Conservation (phyloP, 2,113 vertebrate species). For the Antechinus flavipes region DNA sequence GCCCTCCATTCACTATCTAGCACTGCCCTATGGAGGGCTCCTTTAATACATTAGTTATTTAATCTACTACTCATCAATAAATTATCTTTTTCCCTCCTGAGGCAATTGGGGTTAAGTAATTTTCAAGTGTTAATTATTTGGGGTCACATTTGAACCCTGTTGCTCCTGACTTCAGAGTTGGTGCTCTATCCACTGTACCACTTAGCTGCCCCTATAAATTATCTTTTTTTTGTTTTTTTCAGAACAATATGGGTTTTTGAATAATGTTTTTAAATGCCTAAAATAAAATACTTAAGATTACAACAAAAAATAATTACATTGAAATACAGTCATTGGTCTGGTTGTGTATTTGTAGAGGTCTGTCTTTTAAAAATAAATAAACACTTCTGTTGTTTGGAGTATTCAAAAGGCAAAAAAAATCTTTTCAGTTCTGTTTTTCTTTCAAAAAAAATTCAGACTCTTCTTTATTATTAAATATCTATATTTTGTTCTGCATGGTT, state of each 20-base stretch:
- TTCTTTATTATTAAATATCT: neutral
- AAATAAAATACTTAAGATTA: neutral
- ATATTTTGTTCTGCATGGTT: neutral
- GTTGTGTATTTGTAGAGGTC: neutral
- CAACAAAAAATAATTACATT: neutral
- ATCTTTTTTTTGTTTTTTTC: neutral
- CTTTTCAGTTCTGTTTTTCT: neutral
- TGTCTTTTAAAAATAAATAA: neutral
- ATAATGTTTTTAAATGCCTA: neutral
- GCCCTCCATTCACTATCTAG: neutral
- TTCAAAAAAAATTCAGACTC: neutral
- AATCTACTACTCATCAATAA: neutral
- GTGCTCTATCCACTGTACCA: too few species aligned
- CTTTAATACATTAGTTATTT: neutral
- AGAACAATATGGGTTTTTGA: neutral
- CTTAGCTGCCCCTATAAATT: neutral
- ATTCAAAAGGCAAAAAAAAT: neutral
- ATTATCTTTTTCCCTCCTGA: neutral
- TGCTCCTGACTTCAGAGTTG: too few species aligned
- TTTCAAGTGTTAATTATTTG: too few species aligned
- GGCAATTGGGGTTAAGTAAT: too few species aligned
- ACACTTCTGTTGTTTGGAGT: neutral
- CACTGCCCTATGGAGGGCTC: neutral
- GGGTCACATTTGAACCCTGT: too few species aligned
- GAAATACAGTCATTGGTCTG: neutral